Percentiles rank a stretch among this genome's conserved stretches.
Evolutionary conservation across 2,888 invertebrate genomes (phyloP).

Genomic region (Latrodectus elegans): DNA sequence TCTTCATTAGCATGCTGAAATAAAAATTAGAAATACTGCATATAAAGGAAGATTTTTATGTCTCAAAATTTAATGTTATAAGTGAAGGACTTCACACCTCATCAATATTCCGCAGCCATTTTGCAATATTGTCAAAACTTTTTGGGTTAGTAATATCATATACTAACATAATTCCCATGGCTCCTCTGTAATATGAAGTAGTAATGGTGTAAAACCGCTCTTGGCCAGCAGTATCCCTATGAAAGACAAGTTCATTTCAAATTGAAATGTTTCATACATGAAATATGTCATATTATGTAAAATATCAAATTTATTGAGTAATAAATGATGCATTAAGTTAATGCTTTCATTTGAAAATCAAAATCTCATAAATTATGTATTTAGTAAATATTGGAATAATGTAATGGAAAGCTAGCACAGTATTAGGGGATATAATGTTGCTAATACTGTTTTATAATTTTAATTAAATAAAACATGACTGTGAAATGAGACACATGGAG

Average conservation of each 20-base stretch:
- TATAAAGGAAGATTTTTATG: background rate
- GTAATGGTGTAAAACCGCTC: slow-evolving; percentile 99
- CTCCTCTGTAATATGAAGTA: slow-evolving; percentile 97
- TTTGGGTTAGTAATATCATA: slow-evolving; percentile 98
- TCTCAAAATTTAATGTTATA: background rate
- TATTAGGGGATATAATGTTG: too few species aligned
- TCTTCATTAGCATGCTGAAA: slow-evolving; percentile 95
- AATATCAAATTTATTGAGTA: too few species aligned
- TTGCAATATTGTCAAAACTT: slow-evolving; percentile 98
- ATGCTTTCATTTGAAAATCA: too few species aligned
- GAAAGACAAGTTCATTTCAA: slow-evolving; percentile 50
- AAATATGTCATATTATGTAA: background rate
- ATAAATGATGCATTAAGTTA: too few species aligned
- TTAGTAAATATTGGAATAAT: too few species aligned
- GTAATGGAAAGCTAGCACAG: background rate
- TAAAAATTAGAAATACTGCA: slow-evolving; percentile 4
- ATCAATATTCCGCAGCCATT: slow-evolving; percentile 98
- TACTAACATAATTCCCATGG: slow-evolving; percentile 96
- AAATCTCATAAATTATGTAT: too few species aligned
- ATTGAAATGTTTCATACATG: background rate
- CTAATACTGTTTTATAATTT: too few species aligned
- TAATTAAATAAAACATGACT: too few species aligned
- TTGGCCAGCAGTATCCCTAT: slow-evolving; percentile 92
- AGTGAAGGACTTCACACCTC: slow-evolving; percentile 80
- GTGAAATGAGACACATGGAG: too few species aligned